Base-by-base conservation (phyloP, 2,797 vertebrate species). In the Pseudotriccus pelzelni region DNA sequence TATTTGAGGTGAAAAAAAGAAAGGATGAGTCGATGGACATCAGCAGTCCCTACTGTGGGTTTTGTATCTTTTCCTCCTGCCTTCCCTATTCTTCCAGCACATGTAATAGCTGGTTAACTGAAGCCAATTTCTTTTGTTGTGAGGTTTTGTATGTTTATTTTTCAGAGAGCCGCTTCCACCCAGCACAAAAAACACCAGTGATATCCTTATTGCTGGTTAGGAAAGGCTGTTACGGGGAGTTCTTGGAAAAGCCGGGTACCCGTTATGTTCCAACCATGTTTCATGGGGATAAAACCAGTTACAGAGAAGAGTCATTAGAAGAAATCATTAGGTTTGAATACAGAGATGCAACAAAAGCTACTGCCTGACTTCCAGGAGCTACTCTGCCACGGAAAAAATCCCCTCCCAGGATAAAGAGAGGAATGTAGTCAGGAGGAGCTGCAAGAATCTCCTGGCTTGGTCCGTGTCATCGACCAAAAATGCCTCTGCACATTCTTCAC, bases 111-210 rank as follows among this genome's bases (percentile, higher is more conserved):
- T 58, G n/a, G 10, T 44, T 63, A 44, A 37, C 49, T 47, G 46
- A 44, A 53, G 41, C 0, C 1, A 63, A 50, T 86, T 56, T 69
- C 66, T 81, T 85, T 68, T 81, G 84, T 67, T 75, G n/a, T 80
- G 87, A 86, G 73, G 87, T 78, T 87, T 84, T 58, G n/a, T 75
- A 4, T 34, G 32, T 66, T 94, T 73, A 60, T 44, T 88, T 95
- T 88, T 59, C 58, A 72, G 64, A 0, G 5, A 95, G 75, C 56
- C 89, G 39, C 89, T 92, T 89, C 9, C 62, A 91, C 53, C 34
- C 49, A 53, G 60, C 19, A 4, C 68, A 81, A 81, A 90, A 86
- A 3, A 90, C 83, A 73, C 70, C 39, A 27, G 46, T 4, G 59
- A 55, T 52, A 50, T 22, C 64, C 43, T 87, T 43, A 32, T 23